phyloP scores from a whole-genome alignment of 2,113 vertebrate genomes.

The Capreolus pygargus region DNA sequence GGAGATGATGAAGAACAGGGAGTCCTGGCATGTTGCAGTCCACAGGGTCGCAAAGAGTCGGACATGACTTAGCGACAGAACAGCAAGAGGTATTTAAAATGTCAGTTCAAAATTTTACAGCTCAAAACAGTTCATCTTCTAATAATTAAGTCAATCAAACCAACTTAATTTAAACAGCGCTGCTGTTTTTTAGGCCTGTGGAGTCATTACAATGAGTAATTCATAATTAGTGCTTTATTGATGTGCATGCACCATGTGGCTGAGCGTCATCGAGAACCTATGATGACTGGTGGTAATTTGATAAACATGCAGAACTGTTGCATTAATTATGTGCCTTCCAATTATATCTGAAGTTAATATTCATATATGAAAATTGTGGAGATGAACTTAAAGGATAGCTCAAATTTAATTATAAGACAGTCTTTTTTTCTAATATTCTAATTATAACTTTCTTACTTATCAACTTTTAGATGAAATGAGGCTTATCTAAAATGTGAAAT shows the following conservation, averaged over 20 bases:
- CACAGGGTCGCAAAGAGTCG: accelerated
- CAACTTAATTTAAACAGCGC: constrained; percentile 79
- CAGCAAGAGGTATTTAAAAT: constrained; percentile 75
- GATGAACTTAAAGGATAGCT: constrained; percentile 80
- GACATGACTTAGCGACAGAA: not conserved
- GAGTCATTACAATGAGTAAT: constrained; percentile 81
- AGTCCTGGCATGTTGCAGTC: not conserved
- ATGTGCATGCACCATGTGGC: constrained; percentile 72
- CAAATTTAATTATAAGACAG: constrained; percentile 76
- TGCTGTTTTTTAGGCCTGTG: constrained; percentile 72
- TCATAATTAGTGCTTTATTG: constrained; percentile 83
- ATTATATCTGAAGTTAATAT: constrained; percentile 81
- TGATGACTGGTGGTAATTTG: constrained; percentile 78
- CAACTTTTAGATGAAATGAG: constrained; percentile 64
- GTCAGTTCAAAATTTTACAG: constrained; percentile 77
- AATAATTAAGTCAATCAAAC: constrained; percentile 83
- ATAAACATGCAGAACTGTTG: constrained; percentile 79
- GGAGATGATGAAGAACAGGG: not conserved
- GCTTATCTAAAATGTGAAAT: constrained; percentile 55
- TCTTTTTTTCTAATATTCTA: constrained; percentile 62
- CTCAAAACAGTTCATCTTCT: constrained; percentile 77
- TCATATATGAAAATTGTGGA: constrained; percentile 76
- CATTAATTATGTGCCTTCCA: constrained; percentile 79
- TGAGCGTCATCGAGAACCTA: constrained; percentile 70
- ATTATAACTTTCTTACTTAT: constrained; percentile 75